Percentiles rank a stretch among this genome's conserved stretches.
These are phyloP conservation scores for Zaprionus lineosus DNA, from an alignment of 2,888 invertebrate species.

Conservation along the genomic window DNA sequence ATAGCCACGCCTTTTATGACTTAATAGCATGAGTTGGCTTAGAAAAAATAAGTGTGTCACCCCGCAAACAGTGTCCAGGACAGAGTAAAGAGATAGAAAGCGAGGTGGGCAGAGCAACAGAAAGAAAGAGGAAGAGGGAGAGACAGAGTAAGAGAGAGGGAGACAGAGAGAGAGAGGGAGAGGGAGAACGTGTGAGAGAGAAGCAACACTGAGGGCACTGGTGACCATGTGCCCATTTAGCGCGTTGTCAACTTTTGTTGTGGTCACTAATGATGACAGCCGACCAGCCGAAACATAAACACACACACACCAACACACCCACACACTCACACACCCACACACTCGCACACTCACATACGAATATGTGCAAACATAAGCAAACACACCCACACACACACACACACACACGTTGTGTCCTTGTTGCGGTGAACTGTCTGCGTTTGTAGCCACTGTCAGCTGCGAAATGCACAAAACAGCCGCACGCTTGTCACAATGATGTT, in stretches of 20 bases:
- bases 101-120: too few species aligned
- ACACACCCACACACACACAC: conserved; percentile 9
- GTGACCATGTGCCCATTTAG: conserved; percentile 63
- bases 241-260: conserved; percentile 75
- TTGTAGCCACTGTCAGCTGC: conserved; percentile 37
- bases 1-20: conserved; percentile 65
- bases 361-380: conserved; percentile 59
- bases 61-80: conserved; percentile 14
- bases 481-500: conserved; percentile 21
- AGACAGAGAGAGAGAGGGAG: neutral
- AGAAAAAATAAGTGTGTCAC: conserved; percentile 36
- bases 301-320: conserved; percentile 14
- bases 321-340: neutral
- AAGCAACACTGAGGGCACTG: neutral
- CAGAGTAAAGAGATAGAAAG: conserved; percentile 1
- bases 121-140: too few species aligned
- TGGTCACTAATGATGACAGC: conserved; percentile 77
- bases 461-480: conserved; percentile 52
- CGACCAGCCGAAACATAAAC: conserved; percentile 62
- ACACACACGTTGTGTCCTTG: conserved; percentile 5
- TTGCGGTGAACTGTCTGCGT: conserved; percentile 20
- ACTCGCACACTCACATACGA: too few species aligned
- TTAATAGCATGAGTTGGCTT: conserved; percentile 57
- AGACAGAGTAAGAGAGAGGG: neutral
- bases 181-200: conserved; percentile 1